Evolutionary conservation across 2,888 invertebrate genomes (phyloP).

Genomic region (Trichopria drosophilae): DNA sequence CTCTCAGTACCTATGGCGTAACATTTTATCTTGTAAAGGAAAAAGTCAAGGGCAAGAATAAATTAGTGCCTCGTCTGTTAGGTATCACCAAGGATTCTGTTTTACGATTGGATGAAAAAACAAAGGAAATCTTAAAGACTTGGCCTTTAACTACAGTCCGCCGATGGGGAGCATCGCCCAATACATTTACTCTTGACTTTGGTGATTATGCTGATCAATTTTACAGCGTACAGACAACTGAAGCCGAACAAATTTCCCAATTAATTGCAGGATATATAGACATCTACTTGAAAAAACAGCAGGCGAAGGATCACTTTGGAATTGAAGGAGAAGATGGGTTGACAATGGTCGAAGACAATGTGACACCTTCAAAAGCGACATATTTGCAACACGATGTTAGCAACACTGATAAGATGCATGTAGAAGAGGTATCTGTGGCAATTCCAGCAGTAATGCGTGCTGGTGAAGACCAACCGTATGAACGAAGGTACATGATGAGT

Average conservation of each 20-base stretch:
- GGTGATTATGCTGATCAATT: constrained; percentile 98
- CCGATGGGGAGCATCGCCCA: constrained; percentile 97
- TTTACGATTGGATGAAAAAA: constrained; percentile 95
- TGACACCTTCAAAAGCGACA: constrained; percentile 90
- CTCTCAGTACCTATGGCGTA: constrained; percentile 97
- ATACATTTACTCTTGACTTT: constrained; percentile 98
- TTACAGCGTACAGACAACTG: constrained; percentile 99
- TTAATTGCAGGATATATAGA: constrained; percentile 99
- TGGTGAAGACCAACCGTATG: constrained; percentile 82
- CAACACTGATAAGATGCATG: constrained; percentile 82
- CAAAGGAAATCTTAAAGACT: constrained; percentile 95
- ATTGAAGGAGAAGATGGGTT: constrained; percentile 98
- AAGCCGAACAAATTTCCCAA: constrained; percentile 97
- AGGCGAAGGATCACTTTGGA: constrained; percentile 95
- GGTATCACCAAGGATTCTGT: constrained; percentile 99
- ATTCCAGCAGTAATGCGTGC: constrained; percentile 91
- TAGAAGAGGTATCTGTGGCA: constrained; percentile 78
- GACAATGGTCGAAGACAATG: constrained; percentile 96
- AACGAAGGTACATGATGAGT: constrained; percentile 84
- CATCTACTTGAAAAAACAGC: constrained; percentile 95
- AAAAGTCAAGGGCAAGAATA: constrained; percentile 99
- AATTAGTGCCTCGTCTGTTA: constrained; percentile 91
- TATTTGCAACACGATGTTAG: constrained; percentile 87
- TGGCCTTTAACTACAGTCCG: constrained; percentile 98
- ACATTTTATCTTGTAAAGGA: constrained; percentile 99